Conservation (phyloP, 2,113 vertebrate genomes). For the Phylloscopus trochilus region DNA sequence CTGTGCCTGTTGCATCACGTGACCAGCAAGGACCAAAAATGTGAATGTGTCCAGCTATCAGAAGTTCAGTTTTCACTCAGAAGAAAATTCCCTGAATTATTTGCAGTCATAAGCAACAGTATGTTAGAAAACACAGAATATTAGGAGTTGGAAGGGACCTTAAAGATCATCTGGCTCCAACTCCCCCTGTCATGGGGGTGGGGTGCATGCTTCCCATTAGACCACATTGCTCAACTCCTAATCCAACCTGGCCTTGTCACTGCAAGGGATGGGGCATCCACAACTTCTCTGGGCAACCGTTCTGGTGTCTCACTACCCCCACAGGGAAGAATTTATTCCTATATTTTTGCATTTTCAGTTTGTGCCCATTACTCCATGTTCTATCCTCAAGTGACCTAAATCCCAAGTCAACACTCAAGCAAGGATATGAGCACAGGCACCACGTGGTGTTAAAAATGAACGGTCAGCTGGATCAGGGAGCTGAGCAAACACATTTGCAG, state of each 20-base stretch:
- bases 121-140: not conserved
- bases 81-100: not conserved
- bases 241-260: not conserved
- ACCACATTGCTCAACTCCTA: not conserved
- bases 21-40: not conserved
- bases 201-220: not conserved
- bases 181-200: accelerated
- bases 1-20: not conserved
- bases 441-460: not conserved
- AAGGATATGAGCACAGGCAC: not conserved
- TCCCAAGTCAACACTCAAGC: not conserved
- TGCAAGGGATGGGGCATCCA: not conserved
- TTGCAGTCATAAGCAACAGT: not conserved
- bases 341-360: not conserved
- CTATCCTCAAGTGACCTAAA: not conserved
- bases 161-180: not conserved
- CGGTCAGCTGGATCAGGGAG: not conserved
- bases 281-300: not conserved
- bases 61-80: not conserved
- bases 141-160: not conserved
- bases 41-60: accelerated
- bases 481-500: not conserved
- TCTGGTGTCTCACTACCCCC: not conserved
- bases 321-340: not conserved
- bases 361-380: not conserved